Evolutionary conservation across 2,797 vertebrate species (phyloP), one percentile per base, ranked within the genome.

Genomic region (Erpetoichthys calabaricus): DNA sequence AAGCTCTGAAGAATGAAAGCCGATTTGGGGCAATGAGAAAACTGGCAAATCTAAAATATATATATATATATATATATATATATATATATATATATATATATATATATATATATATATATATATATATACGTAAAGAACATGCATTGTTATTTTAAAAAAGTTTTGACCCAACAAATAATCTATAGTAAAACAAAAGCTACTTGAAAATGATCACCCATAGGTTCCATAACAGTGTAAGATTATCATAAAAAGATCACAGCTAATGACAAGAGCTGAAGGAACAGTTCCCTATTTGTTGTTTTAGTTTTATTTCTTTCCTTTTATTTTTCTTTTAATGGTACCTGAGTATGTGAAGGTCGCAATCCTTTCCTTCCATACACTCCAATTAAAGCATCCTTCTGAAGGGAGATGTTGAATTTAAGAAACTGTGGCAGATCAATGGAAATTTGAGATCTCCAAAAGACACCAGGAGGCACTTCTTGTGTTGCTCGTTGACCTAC

Each of bases 361-460:
- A 99, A 87, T 45, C 96, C 95, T 75, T 98, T 98, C 63, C 95
- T 83, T 62, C 94, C 96, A 7, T 99, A 99, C 2, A 98, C 91
- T 68, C 96, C 96, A 9, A 99, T 93, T 77, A 99, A 64, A 42
- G 94, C 94, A 47, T 98, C 94, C 79, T 92, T 97, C 82, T 96
- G 93, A 65, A 99, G 92, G 9, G 95, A 98, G 79, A 99, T 94
- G 85, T 99, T 99, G 86, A 99, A 99, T 76, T 97, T 99, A 46
- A 99, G 81, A 76, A 97, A 98, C 60, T 90, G 89, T 7, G 94
- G 89, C 57, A 91, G 88, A 64, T 94, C 91, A 75, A 98, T 86
- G 73, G 82, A 84, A 10, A 99, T 75, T 5, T 91, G 92, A 46
- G 92, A 94, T 65, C 93, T 89, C 96, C 96, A 99, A 74, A 99